A percentile compares a stretch with the other conserved stretches of the same genome.
Conservation (phyloP, 2,113 vertebrate genomes). For the Prietella phreatophila region DNA sequence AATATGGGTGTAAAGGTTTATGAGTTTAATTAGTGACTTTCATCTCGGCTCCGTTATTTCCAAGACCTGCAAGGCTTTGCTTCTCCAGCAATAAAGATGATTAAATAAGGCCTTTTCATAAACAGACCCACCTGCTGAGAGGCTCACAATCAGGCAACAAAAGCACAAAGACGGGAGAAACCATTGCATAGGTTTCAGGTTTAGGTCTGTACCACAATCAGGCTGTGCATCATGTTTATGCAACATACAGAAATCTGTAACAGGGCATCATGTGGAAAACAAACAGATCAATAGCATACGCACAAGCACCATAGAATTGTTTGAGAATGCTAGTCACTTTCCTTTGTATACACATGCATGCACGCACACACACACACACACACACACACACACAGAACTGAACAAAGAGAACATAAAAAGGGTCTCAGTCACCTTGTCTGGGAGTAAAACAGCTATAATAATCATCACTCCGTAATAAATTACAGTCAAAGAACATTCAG, state of each 20-base stretch:
- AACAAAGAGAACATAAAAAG: background rate
- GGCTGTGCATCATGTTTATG: conserved; percentile 6
- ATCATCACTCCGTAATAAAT: conserved; percentile 70
- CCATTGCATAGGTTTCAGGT: conserved; percentile 23
- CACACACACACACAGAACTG: conserved; percentile 51
- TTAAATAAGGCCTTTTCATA: conserved; percentile 30
- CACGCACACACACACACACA: conserved; percentile 40
- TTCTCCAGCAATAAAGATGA: conserved; percentile 25
- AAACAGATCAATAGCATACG: conserved; percentile 9
- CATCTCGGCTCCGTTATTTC: conserved; percentile 31
- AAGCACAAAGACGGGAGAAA: conserved; percentile 9
- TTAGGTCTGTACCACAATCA: conserved; percentile 55
- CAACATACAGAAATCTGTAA: background rate
- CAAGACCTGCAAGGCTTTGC: conserved; percentile 13
- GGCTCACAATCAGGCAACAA: conserved; percentile 27
- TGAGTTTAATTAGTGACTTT: conserved; percentile 33
- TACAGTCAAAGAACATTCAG: conserved; percentile 73
- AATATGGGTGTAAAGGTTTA: conserved; percentile 28
- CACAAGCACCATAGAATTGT: background rate
- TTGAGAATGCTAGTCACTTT: background rate
- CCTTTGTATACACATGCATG: background rate
- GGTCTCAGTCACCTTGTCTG: conserved; percentile 49
- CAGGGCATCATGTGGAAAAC: background rate
- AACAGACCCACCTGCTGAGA: conserved; percentile 21
- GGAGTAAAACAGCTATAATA: conserved; percentile 59